phyloP scores from a whole-genome alignment of 2,797 vertebrate genomes.

The Takifugu rubripes region DNA sequence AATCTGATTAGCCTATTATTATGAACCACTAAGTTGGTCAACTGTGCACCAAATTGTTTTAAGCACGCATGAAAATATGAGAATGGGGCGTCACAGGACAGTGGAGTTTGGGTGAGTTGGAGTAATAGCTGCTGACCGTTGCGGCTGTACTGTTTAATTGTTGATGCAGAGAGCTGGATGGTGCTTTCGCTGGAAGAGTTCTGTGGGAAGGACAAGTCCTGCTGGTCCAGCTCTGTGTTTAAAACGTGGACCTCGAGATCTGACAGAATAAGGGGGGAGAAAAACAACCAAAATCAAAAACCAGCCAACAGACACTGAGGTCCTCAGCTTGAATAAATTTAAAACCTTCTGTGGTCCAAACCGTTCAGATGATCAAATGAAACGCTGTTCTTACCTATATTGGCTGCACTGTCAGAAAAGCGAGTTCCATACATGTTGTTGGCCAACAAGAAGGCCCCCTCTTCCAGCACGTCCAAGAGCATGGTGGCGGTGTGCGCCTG shows the following conservation, averaged over 20 bases:
- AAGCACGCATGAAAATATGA: slow-evolving; percentile 55
- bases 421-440: slow-evolving; percentile 90
- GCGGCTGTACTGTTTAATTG: slow-evolving; percentile 94
- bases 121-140: slow-evolving; percentile 79
- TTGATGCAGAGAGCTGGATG: slow-evolving; percentile 91
- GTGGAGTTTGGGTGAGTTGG: slow-evolving; percentile 6
- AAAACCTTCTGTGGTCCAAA: slow-evolving; percentile 2
- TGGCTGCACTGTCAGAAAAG: slow-evolving; percentile 72
- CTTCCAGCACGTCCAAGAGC: slow-evolving; percentile 91
- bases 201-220: slow-evolving; percentile 89
- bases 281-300: neutral
- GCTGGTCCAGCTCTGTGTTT: slow-evolving; percentile 88
- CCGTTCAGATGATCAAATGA: neutral
- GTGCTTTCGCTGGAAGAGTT: slow-evolving; percentile 84
- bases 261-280: slow-evolving; percentile 34
- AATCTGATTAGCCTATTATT: slow-evolving; percentile 81
- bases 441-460: slow-evolving; percentile 90
- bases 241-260: slow-evolving; percentile 90
- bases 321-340: neutral
- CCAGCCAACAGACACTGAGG: neutral
- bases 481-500: slow-evolving; percentile 94
- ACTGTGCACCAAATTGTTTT: slow-evolving; percentile 71
- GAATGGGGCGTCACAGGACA: slow-evolving; percentile 19
- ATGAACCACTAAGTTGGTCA: slow-evolving; percentile 75
- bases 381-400: slow-evolving; percentile 68